Percentiles rank a stretch among this genome's conserved stretches.
phyloP scores from a whole-genome alignment of 1,140 invertebrate species.

The Philotrypesis tridentata region DNA sequence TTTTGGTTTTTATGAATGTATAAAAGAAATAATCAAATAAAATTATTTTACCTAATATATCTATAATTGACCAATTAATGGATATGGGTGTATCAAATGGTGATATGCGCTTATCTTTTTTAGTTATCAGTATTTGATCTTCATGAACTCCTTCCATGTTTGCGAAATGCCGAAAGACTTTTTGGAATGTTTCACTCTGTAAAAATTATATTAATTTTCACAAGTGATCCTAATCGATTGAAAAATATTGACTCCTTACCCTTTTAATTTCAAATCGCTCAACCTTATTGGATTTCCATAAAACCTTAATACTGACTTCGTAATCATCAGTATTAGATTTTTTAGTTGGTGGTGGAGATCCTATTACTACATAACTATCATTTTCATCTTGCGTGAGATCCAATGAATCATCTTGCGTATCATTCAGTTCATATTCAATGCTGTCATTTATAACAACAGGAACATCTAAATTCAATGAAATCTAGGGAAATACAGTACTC shows the following conservation, averaged over 20 bases:
- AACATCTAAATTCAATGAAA: neutral
- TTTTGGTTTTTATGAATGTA: neutral
- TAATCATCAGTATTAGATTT: slow-evolving; percentile 55
- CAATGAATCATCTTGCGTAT: slow-evolving; percentile 23
- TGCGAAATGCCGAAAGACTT: slow-evolving; percentile 66
- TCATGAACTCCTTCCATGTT: slow-evolving; percentile 61
- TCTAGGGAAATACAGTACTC: neutral
- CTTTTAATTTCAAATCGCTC: slow-evolving; percentile 55
- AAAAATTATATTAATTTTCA: slow-evolving; percentile 33
- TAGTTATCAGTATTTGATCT: slow-evolving; percentile 64
- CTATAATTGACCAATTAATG: slow-evolving; percentile 64
- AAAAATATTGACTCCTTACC: slow-evolving; percentile 47
- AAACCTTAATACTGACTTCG: slow-evolving; percentile 58
- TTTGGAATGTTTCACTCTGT: slow-evolving; percentile 60
- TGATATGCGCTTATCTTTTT: slow-evolving; percentile 58
- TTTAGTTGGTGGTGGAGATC: slow-evolving; percentile 17
- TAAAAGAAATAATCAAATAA: slow-evolving; percentile 34
- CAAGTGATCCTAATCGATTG: neutral
- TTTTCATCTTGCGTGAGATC: slow-evolving; percentile 38
- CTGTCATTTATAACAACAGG: slow-evolving; percentile 4
- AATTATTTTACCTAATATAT: slow-evolving; percentile 63
- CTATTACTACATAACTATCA: slow-evolving; percentile 39
- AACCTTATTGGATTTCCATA: slow-evolving; percentile 58
- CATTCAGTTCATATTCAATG: slow-evolving; percentile 33
- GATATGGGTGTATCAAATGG: slow-evolving; percentile 64